Evolutionary conservation across 2,888 invertebrate species (phyloP), one percentile per base, ranked within the genome.

Genomic region (Diloba caeruleocephala): DNA sequence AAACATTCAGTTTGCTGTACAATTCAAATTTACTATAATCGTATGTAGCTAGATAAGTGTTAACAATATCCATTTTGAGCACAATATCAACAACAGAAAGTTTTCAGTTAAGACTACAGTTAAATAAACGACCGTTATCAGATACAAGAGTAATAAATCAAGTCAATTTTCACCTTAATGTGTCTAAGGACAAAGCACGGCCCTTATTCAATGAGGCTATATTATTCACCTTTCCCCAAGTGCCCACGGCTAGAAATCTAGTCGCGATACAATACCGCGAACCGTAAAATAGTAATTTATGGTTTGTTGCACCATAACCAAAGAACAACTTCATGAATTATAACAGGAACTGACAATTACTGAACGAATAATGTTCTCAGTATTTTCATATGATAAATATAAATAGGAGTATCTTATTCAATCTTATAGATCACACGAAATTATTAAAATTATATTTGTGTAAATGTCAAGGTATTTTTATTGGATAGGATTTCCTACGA

Each of bases 241-340:
- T 59, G 77, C 82, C 71, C 44, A 57, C 63, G 78, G 78, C 76
- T 74, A 81, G 79, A 82, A 83, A 82, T 78, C 76, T 78, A 57
- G 64, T 67, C 56, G 59, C 43, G 53, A 52, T 52, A 63, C 60
- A 71, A 59, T 52, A 57, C 52, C 44, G 46, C 56, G 53, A 51
- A 74, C 63, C 73, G 61, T 70, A 65, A 75, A 78, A 72, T 71
- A 46, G 63, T 66, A 71, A 70, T 73, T 69, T 58, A 70, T 74
- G 59, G 43, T 60, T 68, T 74, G 63, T 63, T 57, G 52, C 50
- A 17, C 37, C 50, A 52, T 51, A 39, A 45, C 37, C 29, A 45
- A 42, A 43, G n/a, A 31, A 46, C 14, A 29, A 34, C 34, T 48
- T 46, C n/a, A 46, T 58, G 46, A 42, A 63, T 32, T 43, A 43